Conservation (phyloP, 2,888 invertebrate genomes). For the Campoplex capitator region DNA sequence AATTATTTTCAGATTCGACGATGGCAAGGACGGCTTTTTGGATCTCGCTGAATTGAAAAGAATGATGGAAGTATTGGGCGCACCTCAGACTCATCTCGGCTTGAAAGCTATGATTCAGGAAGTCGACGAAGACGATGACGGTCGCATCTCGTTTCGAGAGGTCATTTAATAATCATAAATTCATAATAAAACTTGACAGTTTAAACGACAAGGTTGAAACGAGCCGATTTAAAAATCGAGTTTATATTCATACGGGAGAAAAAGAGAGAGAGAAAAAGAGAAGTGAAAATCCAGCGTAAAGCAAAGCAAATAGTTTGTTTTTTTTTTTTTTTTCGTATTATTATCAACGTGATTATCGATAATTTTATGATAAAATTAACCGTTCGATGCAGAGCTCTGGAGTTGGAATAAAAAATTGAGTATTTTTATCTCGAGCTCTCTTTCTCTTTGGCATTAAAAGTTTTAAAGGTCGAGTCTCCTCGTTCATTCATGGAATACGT, state of each 20-base stretch:
- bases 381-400: neutral
- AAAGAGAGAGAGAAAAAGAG: neutral
- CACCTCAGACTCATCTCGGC: slow-evolving; percentile 97
- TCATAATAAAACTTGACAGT: neutral
- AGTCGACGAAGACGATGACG: slow-evolving; percentile 94
- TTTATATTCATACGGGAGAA: neutral
- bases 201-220: neutral
- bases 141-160: slow-evolving; percentile 96
- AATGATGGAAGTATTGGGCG: slow-evolving; percentile 98
- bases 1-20: slow-evolving; percentile 91
- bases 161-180: slow-evolving; percentile 80
- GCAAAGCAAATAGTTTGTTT: neutral
- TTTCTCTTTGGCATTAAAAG: slow-evolving; percentile 33
- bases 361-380: neutral
- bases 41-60: slow-evolving; percentile 95
- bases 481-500: slow-evolving; percentile 4
- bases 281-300: neutral
- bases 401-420: slow-evolving; percentile 20
- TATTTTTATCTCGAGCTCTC: slow-evolving; percentile 29
- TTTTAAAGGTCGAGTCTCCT: slow-evolving; percentile 49
- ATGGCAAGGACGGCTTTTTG: slow-evolving; percentile 94
- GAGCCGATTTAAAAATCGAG: neutral
- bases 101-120: slow-evolving; percentile 97
- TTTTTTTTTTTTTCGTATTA: neutral
- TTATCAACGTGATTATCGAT: neutral